Percentiles rank a stretch among this genome's conserved stretches.
These are phyloP conservation scores for Sebastes goodei DNA, from an alignment of 2,797 vertebrate genomes.

Conservation along the genomic window DNA sequence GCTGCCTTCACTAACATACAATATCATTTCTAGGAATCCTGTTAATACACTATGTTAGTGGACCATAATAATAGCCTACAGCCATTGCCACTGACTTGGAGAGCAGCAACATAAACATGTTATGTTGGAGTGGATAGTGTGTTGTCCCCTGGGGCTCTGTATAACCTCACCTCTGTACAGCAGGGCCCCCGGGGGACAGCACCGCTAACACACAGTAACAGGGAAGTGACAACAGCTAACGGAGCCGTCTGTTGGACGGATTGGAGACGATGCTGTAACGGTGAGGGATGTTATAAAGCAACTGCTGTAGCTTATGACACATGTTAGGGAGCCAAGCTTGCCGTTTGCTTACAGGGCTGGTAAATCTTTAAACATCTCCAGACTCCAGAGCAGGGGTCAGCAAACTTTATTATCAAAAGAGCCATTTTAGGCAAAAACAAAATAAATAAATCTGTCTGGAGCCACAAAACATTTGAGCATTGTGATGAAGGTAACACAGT, in stretches of 20 bases:
- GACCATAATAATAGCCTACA: background rate
- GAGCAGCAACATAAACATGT: constrained; percentile 52
- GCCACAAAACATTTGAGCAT: no score
- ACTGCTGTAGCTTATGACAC: background rate
- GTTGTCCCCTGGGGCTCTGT: background rate
- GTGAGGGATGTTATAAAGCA: background rate
- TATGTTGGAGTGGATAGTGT: constrained; percentile 20
- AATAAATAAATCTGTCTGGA: no score
- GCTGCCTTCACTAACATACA: background rate
- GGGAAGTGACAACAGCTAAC: background rate
- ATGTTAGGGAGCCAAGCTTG: background rate
- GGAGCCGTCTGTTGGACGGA: background rate
- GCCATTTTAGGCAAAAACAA: no score
- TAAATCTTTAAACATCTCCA: no score
- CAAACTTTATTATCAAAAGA: no score
- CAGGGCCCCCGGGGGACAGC: background rate
- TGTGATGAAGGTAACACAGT: no score
- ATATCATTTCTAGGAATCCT: background rate
- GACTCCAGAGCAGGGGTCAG: no score
- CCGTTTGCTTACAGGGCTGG: no score
- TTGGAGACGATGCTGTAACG: background rate
- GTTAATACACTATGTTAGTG: background rate
- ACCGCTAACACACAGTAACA: constrained; percentile 21
- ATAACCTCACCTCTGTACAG: constrained; percentile 1
- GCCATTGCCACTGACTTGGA: background rate